Conservation (phyloP, 1,140 invertebrate genomes). For the Lordiphosa clarofinis region DNA sequence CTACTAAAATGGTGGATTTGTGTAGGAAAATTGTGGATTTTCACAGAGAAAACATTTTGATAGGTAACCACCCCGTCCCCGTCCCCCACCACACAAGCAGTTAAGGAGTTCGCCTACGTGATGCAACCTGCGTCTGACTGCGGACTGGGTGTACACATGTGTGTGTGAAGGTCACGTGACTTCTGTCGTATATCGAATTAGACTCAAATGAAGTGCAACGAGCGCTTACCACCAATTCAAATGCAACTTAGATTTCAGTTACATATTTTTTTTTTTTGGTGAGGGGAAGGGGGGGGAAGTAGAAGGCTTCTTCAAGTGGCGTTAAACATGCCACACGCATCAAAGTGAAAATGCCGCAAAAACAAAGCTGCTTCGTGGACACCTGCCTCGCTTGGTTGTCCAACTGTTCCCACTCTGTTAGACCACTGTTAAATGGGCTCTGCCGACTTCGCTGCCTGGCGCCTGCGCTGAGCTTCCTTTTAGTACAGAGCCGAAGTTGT, state of each 20-base stretch:
- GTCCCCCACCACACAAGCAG: too few relatives aligned
- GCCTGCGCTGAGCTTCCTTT: constrained; percentile 31
- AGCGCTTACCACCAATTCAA: constrained; percentile 63
- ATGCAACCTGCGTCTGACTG: constrained; percentile 26
- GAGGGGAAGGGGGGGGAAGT: background rate
- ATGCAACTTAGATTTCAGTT: constrained; percentile 41
- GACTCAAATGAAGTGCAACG: constrained; percentile 74
- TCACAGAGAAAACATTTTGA: too few relatives aligned
- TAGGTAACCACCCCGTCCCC: too few relatives aligned
- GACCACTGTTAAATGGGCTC: constrained; percentile 16
- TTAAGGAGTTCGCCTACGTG: constrained; percentile 33
- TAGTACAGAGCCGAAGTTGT: constrained; percentile 1
- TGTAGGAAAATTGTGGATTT: background rate
- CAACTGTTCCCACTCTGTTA: constrained; percentile 54
- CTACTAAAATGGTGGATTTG: background rate
- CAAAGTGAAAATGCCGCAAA: constrained; percentile 49
- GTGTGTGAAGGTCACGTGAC: constrained; percentile 65
- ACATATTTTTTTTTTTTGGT: too few relatives aligned
- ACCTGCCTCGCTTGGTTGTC: too few relatives aligned
- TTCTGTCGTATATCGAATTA: constrained; percentile 49
- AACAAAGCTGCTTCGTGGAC: constrained; percentile 3
- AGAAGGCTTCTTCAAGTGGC: constrained; percentile 46
- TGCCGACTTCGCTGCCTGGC: constrained; percentile 29
- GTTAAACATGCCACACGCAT: constrained; percentile 59
- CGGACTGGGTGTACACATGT: constrained; percentile 3